A percentile compares a stretch with the other conserved stretches of the same genome.
Conservation (phyloP, 64 coral and sea anemone species). For the Cladopsammia gracilis region DNA sequence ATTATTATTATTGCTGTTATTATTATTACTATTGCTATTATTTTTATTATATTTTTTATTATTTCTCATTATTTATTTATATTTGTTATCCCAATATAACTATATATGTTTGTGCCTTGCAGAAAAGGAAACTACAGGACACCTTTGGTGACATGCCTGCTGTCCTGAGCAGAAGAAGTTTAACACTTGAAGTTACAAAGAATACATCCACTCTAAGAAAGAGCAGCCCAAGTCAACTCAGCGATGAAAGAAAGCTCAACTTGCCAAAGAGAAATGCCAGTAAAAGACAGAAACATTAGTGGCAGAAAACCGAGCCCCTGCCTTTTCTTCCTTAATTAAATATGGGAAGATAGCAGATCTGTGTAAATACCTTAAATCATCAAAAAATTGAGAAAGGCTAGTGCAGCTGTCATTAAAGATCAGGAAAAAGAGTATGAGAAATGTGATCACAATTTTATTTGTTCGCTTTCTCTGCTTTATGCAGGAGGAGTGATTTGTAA, state of each 20-base stretch:
- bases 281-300: slow-evolving; percentile 30
- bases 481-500: no score
- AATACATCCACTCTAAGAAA: slow-evolving; percentile 44
- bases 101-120: not conserved
- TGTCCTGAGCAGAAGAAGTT: not conserved
- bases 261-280: not conserved
- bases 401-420: no score
- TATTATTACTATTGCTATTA: no score
- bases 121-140: not conserved
- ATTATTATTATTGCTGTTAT: no score
- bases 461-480: no score
- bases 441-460: no score
- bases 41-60: no score
- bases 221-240: not conserved
- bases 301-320: slow-evolving; percentile 8
- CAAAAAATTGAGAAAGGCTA: no score
- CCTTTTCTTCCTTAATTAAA: slow-evolving; percentile 10
- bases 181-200: not conserved
- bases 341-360: not conserved
- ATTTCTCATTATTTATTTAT: no score
- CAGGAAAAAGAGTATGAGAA: no score
- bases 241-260: not conserved
- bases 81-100: no score
- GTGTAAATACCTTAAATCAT: no score
- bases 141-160: not conserved